Base-by-base conservation (phyloP, 2,797 vertebrate species). In the Coccyzus lansbergi region DNA sequence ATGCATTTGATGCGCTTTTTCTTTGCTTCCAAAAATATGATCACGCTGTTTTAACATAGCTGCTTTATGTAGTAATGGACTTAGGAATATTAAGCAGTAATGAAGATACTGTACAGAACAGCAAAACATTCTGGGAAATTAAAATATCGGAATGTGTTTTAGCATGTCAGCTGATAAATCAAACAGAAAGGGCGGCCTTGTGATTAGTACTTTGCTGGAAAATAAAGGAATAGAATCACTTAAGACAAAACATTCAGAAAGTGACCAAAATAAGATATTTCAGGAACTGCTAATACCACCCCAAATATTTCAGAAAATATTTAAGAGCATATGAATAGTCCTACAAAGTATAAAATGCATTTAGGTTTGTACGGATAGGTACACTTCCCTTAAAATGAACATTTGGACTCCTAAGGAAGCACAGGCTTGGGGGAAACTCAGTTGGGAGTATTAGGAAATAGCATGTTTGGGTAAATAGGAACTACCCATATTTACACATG, bases 11-110 rank as follows among this genome's bases (percentile, higher is more conserved):
- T 51, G 76, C 53, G 83, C 67, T 55, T 93, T 74, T 65, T 56
- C 91, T 85, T 53, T 55, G 67, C 76, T 96, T 95, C 93, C 77
- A 94, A 95, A 96, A 97, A 95, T 95, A 95, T 63, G 84, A 26
- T 52, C 74, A 24, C 36, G 38, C 52, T 74, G 40, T 93, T 93
- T 94, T 84, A 96, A 82, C 93, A 94, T 95, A 90, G 85, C 46
- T 83, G 60, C 72, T 64, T 93, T 75, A 86, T 93, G 93, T 29
- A 53, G 87, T 86, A 96, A 94, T 79, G 84, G 94, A 22, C 9
- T 51, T 40, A 12, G 31, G 72, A 96, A 88, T 90, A 94, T 62
- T 70, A 76, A 93, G 68, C 31, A 55, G 55, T 62, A 89, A 87
- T 49, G 86, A 95, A 92, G 81, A 90, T 89, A 25, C 36, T 91